Conservation (phyloP, 2,113 vertebrate genomes). For the Lonchura striata region DNA sequence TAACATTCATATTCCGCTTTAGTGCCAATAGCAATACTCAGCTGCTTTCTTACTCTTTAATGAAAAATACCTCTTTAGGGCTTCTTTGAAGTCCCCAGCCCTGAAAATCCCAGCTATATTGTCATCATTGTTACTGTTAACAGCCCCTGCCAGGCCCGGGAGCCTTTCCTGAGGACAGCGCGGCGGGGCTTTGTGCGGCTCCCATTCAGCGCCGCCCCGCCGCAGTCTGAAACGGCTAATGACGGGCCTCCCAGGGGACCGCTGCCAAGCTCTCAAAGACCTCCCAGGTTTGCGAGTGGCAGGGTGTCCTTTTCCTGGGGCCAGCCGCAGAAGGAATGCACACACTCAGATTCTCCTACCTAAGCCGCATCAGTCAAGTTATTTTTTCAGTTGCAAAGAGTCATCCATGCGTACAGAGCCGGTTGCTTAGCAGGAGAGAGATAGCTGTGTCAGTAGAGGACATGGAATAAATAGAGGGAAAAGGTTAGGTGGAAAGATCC, state of each 20-base stretch:
- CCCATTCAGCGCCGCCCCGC: conserved; percentile 30
- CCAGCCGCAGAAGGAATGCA: conserved; percentile 34
- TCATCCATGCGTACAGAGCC: conserved; percentile 5
- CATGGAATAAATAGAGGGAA: background rate
- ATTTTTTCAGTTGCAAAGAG: conserved; percentile 51
- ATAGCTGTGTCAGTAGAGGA: conserved; percentile 14
- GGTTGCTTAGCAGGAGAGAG: conserved; percentile 34
- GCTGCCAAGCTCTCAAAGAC: conserved; percentile 59
- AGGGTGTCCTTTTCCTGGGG: conserved; percentile 58
- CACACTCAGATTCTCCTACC: conserved; percentile 49
- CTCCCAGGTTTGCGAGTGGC: conserved; percentile 54
- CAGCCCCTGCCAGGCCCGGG: conserved; percentile 24
- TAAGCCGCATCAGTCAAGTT: conserved; percentile 37
- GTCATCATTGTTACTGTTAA: conserved; percentile 55
- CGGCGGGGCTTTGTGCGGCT: conserved; percentile 22
- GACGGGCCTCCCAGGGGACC: conserved; percentile 33
- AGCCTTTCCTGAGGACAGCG: conserved; percentile 48
- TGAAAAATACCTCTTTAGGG: conserved; percentile 57
- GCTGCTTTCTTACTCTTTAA: conserved; percentile 54
- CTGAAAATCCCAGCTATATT: conserved; percentile 16
- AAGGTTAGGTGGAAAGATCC: background rate
- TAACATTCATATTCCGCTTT: conserved; percentile 25
- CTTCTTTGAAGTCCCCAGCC: conserved; percentile 52
- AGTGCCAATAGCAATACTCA: conserved; percentile 20
- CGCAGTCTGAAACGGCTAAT: conserved; percentile 39